Base-by-base conservation (phyloP, 53 echinoderm and acorn worm genomes). In the Paracentrotus lividus region DNA sequence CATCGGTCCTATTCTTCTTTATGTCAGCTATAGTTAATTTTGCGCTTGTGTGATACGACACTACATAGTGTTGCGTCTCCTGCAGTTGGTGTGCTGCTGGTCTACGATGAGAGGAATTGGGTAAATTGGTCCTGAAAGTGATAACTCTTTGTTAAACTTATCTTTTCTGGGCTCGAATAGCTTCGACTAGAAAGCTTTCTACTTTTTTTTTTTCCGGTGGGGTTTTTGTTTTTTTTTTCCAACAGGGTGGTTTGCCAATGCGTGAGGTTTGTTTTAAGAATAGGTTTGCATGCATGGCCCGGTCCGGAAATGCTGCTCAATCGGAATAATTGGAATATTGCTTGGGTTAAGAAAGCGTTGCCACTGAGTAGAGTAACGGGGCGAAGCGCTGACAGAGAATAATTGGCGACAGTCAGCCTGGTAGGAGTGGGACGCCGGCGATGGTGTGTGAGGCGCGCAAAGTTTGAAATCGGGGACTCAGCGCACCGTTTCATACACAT, bases 311-410 rank as follows among this genome's bases (percentile, higher is more conserved):
- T 58, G 91, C 69, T 53, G 75, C 91, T 90, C 72, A 90, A 72
- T 90, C 75, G 54, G n/a, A 90, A 90, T 90, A 90, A 90, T 90
- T 90, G 91, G 67, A 90, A 90, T 90, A 90, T 90, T 90, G 91
- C 72, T 76, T 90, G 72, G 91, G 72, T 90, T 52, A 90, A 90
- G n/a, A n/a, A n/a, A n/a, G n/a, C 91, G 75, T 76, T 44, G 91
- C 91, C 91, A 68, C 91, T 90, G 91, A 90, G 36, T 90, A 90
- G 91, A 90, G 36, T 90, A 90, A 90, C 38, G 51, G 38, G 67
- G 75, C 91, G 75, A 90, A n/a, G n/a, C n/a, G n/a, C 91, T 90
- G 91, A 90, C 91, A n/a, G 91, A 90, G 75, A 49, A 90, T n/a
- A 68, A 72, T 72, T 90, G 91, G 69, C 91, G 91, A 44, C 91